These are phyloP conservation scores for Glandiceps talaboti DNA, from an alignment of 53 echinoderm and acorn worm species.

Conservation along the genomic window DNA sequence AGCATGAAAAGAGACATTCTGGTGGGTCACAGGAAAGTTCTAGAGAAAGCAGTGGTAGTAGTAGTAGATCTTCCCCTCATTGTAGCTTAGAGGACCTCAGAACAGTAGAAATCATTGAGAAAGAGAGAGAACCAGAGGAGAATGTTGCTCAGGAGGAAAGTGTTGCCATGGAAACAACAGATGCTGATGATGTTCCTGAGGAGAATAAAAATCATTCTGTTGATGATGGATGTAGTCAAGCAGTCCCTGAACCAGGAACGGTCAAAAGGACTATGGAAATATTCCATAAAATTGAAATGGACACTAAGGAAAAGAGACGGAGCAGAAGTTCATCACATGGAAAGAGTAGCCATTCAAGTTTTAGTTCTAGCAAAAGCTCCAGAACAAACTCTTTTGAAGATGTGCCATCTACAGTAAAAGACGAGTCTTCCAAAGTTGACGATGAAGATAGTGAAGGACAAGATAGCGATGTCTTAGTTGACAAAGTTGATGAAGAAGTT, in stretches of 20 bases:
- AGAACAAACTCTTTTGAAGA: background rate
- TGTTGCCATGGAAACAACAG: background rate
- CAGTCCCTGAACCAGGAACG: background rate
- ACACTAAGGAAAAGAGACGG: background rate
- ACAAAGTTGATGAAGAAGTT: background rate
- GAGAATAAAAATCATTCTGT: too few species aligned
- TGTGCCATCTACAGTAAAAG: background rate
- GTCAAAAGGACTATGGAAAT: background rate
- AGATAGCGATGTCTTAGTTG: background rate
- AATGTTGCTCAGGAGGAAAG: background rate
- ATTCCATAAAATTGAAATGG: background rate
- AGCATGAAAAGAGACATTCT: slow-evolving; percentile 38
- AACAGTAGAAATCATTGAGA: background rate
- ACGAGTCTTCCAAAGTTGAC: slow-evolving; percentile 1
- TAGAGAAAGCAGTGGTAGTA: background rate
- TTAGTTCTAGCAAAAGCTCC: background rate
- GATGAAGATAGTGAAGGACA: slow-evolving; percentile 6
- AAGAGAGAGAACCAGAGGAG: slow-evolving; percentile 2
- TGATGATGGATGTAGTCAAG: background rate
- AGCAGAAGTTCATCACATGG: background rate
- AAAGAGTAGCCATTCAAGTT: background rate
- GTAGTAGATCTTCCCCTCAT: background rate
- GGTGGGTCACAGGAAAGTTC: slow-evolving; percentile 12
- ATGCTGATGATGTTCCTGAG: background rate
- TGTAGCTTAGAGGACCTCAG: background rate